Conservation (phyloP, 2,113 vertebrate genomes). For the Malaclemys terrapin region DNA sequence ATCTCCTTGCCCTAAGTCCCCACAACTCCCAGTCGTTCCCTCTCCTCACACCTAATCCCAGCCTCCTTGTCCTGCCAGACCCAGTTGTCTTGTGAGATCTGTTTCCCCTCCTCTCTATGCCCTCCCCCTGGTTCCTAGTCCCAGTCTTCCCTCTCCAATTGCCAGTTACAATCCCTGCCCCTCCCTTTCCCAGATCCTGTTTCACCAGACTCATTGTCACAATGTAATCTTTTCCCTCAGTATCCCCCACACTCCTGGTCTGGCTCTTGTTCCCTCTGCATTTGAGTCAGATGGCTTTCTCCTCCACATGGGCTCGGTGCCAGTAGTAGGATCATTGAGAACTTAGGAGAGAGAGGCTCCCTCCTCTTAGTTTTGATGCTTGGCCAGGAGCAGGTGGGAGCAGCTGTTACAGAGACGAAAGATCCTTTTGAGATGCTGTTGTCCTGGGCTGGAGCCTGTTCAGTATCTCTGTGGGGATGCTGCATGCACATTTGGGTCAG, state of each 20-base stretch:
- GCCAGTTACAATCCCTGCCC: no score
- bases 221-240: no score
- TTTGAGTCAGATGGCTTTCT: background rate
- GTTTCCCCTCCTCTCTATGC: no score
- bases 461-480: rapidly evolving
- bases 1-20: background rate
- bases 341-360: background rate
- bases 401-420: background rate
- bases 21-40: no score
- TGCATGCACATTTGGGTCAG: background rate
- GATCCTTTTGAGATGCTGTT: background rate
- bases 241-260: background rate
- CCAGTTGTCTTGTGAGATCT: no score
- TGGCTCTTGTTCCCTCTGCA: background rate
- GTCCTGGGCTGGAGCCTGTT: background rate
- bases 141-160: no score
- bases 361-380: background rate
- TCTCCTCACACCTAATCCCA: no score
- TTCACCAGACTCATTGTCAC: no score
- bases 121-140: no score
- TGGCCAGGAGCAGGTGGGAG: slow-evolving; percentile 2
- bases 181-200: no score
- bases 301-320: background rate
- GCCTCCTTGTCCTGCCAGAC: no score
- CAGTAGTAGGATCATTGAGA: rapidly evolving